A percentile compares a stretch with the other conserved stretches of the same genome.
These are phyloP conservation scores for Thunnus thynnus DNA, from an alignment of 2,113 vertebrate genomes.

Conservation along the genomic window DNA sequence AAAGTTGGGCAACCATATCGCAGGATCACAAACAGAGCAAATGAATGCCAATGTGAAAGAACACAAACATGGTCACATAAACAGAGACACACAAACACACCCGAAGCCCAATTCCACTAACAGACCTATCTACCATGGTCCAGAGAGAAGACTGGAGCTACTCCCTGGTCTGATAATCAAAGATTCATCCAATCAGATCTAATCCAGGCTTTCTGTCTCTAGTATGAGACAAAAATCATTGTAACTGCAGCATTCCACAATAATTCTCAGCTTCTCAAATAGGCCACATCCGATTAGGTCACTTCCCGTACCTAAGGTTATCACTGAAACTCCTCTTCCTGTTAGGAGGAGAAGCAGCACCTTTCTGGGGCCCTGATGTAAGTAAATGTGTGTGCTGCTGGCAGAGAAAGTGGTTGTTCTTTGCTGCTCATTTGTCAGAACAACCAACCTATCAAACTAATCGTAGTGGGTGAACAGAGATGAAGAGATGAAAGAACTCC, in stretches of 20 bases:
- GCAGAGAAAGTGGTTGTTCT: neutral
- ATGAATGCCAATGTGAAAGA: constrained; percentile 15
- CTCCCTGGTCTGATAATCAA: constrained; percentile 21
- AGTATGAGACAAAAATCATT: constrained; percentile 41
- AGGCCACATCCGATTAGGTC: constrained; percentile 39
- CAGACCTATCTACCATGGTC: neutral
- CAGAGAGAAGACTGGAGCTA: neutral
- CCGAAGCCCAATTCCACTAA: neutral
- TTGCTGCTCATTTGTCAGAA: constrained; percentile 3
- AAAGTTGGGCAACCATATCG: constrained; percentile 36
- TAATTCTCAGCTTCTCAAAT: constrained; percentile 46
- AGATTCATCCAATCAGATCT: constrained; percentile 31
- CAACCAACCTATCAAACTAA: constrained; percentile 31
- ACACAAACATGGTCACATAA: constrained; percentile 35
- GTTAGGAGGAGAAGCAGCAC: constrained; percentile 56
- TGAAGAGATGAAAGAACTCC: constrained; percentile 1
- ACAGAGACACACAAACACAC: constrained; percentile 32
- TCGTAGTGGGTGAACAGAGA: neutral
- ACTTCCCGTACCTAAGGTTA: constrained; percentile 69
- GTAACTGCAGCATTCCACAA: constrained; percentile 42
- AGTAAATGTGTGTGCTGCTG: neutral
- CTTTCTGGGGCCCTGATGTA: constrained; percentile 25
- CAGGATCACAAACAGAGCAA: constrained; percentile 46
- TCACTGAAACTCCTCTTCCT: constrained; percentile 70
- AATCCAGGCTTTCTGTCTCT: constrained; percentile 37